Evolutionary conservation across 2,888 invertebrate species (phyloP), one percentile per base, ranked within the genome.

Genomic region (Chrysolina oricalcia): DNA sequence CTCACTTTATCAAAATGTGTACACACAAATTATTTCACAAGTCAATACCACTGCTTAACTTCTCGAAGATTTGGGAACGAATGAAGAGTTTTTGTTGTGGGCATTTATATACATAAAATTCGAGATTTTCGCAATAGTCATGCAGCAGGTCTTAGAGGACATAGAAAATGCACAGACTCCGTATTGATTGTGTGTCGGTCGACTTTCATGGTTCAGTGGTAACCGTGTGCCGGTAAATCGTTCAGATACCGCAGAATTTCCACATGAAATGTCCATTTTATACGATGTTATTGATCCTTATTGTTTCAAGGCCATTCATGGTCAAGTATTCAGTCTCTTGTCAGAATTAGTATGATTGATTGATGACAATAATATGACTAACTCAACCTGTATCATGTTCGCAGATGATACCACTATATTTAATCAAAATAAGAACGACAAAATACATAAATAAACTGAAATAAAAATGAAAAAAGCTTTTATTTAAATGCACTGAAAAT

Each of bases 191-290:
- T 63, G 64, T 66, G 62, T 59, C 64, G 71, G 41, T 71, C 72
- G 35, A 72, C 71, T 74, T 79, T 73, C 72, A 75, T 72, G 79
- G 77, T 79, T 77, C 75, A 76, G 40, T 64, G 72, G 67, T 67
- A 79, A 73, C 77, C 79, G 66, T 77, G 79, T 77, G 68, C 75
- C 41, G 72, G 50, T 75, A 75, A 75, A 75, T 72, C 73, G 63
- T 23, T 21, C 35, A 23, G 27, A 53, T 62, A 75, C 72, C 75
- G 62, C 72, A 73, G 23, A 46, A 67, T 75, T 72, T 75, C 72
- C 15, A 67, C 59, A 74, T 53, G 40, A 35, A 46, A 64, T 63
- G 17, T 56, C 62, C 41, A 53, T 66, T 35, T 66, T 41, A 46
- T 62, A 35, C 23, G 43, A 35, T 50, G 10, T 50, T 50, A 50